phyloP scores from a whole-genome alignment of 2,888 invertebrate species.

The Mythimna lalbum region DNA sequence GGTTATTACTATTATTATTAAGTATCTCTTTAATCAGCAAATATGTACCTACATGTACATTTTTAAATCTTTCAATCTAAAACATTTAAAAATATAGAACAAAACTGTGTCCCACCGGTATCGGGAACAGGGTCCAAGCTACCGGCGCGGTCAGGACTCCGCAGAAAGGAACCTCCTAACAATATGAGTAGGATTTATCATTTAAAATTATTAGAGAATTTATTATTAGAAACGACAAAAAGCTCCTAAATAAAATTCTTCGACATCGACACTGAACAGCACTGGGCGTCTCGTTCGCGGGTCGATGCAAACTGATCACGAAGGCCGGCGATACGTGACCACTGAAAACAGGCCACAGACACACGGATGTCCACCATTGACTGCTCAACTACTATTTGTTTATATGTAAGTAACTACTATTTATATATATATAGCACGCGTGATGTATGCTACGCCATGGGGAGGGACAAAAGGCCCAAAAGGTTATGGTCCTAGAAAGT shows the following conservation, averaged over 20 bases:
- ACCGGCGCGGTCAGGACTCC: no score
- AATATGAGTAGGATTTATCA: no score
- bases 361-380: slow-evolving; percentile 73
- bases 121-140: no score
- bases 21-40: no score
- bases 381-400: slow-evolving; percentile 56
- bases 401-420: slow-evolving; percentile 26
- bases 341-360: slow-evolving; percentile 79
- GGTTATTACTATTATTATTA: no score
- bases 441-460: slow-evolving; percentile 55
- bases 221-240: not conserved
- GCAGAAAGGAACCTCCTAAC: no score
- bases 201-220: no score
- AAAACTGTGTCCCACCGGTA: no score
- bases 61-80: no score
- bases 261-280: slow-evolving; percentile 35
- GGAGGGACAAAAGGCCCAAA: not conserved
- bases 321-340: slow-evolving; percentile 80
- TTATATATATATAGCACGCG: slow-evolving; percentile 45
- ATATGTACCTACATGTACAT: no score
- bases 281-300: slow-evolving; percentile 65
- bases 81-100: no score
- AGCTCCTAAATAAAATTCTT: no score
- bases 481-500: not conserved
- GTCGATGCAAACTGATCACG: slow-evolving; percentile 73